phyloP scores from a whole-genome alignment of 2,113 vertebrate genomes.

The Vulpes lagopus region DNA sequence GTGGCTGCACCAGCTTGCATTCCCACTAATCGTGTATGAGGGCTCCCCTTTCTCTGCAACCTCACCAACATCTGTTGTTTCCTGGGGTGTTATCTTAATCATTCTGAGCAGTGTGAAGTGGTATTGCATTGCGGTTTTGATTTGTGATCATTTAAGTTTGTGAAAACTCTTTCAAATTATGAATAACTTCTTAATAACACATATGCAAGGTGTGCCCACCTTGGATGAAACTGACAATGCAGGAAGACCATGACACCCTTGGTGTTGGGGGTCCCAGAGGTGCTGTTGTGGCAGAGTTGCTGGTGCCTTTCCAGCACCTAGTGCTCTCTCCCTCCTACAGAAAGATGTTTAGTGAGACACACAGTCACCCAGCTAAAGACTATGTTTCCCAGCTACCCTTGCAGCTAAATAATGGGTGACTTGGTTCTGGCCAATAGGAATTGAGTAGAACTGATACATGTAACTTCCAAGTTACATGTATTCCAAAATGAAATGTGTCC shows the following conservation, averaged over 20 bases:
- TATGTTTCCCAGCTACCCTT: neutral
- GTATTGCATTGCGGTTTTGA: neutral
- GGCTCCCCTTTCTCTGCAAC: too few relatives aligned
- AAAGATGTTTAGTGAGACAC: neutral
- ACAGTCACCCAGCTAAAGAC: neutral
- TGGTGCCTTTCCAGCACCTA: neutral
- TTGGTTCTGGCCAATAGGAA: neutral
- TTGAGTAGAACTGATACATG: neutral
- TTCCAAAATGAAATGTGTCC: neutral
- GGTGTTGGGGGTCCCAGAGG: neutral
- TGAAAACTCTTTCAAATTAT: neutral
- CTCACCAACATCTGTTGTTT: too few relatives aligned
- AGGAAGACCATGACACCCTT: neutral
- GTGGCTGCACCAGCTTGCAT: too few relatives aligned
- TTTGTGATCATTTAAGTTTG: neutral
- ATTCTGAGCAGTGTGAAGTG: too few relatives aligned
- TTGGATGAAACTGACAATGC: neutral
- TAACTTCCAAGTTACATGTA: neutral
- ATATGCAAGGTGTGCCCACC: neutral
- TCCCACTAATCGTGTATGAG: too few relatives aligned
- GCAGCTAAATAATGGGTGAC: neutral
- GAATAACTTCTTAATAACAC: neutral
- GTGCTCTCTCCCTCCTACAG: neutral
- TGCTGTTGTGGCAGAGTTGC: neutral
- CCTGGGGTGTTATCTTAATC: too few relatives aligned